A percentile compares a stretch with the other conserved stretches of the same genome.
Conservation (phyloP, 1,140 invertebrate genomes). For the Zaprionus ghesquierei region DNA sequence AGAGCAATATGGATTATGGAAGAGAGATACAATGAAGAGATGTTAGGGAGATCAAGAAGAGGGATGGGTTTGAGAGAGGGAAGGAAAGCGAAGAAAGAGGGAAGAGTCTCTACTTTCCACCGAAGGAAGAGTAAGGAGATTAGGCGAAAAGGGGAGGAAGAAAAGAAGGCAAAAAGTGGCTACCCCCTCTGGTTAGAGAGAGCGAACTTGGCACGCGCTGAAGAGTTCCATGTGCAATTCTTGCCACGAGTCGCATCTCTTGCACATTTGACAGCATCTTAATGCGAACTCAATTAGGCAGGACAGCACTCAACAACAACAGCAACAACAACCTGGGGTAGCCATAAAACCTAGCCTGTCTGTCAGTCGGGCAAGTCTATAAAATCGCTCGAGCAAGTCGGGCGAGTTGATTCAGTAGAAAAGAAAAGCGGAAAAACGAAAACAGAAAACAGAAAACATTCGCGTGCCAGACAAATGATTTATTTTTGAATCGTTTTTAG, state of each 20-base stretch:
- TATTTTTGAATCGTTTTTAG: slow-evolving; percentile 62
- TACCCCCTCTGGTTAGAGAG: not conserved
- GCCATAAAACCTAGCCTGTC: slow-evolving; percentile 48
- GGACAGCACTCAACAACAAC: slow-evolving; percentile 1
- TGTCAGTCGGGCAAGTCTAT: slow-evolving; percentile 59
- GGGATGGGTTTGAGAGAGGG: no score
- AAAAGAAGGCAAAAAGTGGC: not conserved
- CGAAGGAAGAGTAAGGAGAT: not conserved
- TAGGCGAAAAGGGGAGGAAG: not conserved
- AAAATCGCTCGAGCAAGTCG: slow-evolving; percentile 45
- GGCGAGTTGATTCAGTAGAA: slow-evolving; percentile 16
- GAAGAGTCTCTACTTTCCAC: not conserved
- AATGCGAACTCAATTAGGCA: slow-evolving; percentile 70
- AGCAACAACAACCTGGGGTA: slow-evolving; percentile 23
- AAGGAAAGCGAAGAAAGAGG: no score
- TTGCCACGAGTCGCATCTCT: not conserved
- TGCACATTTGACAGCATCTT: slow-evolving; percentile 57
- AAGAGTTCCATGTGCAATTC: slow-evolving; percentile 54
- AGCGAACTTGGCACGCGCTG: not conserved
- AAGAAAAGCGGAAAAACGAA: not conserved
- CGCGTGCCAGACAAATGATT: slow-evolving; percentile 74
- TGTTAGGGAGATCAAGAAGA: no score
- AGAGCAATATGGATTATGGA: no score
- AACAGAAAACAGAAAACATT: slow-evolving; percentile 49
- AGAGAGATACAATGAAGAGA: no score